Percentiles rank a stretch among this genome's conserved stretches.
Conservation (phyloP, 2,888 invertebrate species). For the Mongoloraphidia duomilia region DNA sequence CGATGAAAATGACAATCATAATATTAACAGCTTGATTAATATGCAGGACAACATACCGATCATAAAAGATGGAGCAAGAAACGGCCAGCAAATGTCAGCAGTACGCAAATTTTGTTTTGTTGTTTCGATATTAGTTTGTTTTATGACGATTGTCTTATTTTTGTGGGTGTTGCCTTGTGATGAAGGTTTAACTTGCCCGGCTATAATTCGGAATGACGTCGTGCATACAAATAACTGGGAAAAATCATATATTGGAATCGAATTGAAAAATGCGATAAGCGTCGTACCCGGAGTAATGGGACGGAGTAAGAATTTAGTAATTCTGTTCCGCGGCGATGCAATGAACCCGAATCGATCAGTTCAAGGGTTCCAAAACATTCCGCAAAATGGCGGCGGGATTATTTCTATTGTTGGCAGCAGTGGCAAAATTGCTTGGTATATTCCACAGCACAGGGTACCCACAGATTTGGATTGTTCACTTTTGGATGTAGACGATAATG, state of each 20-base stretch:
- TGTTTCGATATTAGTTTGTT: constrained; percentile 53
- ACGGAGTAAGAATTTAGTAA: constrained; percentile 54
- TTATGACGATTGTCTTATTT: constrained; percentile 56
- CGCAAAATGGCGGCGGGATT: constrained; percentile 46
- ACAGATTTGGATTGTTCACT: constrained; percentile 57
- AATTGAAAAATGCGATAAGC: constrained; percentile 53
- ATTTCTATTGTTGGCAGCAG: constrained; percentile 52
- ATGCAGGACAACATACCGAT: constrained; percentile 10
- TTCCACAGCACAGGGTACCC: constrained; percentile 51
- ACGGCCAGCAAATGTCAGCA: constrained; percentile 40
- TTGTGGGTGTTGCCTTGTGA: constrained; percentile 64
- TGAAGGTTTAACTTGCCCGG: constrained; percentile 50
- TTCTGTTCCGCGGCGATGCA: constrained; percentile 55
- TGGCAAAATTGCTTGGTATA: constrained; percentile 61
- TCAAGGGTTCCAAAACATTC: constrained; percentile 22
- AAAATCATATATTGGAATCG: constrained; percentile 50
- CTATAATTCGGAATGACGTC: constrained; percentile 31
- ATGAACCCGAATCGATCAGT: constrained; percentile 37
- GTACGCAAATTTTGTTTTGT: constrained; percentile 53
- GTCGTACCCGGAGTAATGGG: constrained; percentile 49
- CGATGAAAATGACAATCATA: constrained; percentile 12
- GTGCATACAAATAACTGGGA: constrained; percentile 53
- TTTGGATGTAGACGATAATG: constrained; percentile 57
- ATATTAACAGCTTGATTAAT: constrained; percentile 16
- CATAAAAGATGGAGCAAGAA: constrained; percentile 17